A percentile compares a stretch with the other conserved stretches of the same genome.
Conservation (phyloP, 1,140 invertebrate species). For the Triops cancriformis region DNA sequence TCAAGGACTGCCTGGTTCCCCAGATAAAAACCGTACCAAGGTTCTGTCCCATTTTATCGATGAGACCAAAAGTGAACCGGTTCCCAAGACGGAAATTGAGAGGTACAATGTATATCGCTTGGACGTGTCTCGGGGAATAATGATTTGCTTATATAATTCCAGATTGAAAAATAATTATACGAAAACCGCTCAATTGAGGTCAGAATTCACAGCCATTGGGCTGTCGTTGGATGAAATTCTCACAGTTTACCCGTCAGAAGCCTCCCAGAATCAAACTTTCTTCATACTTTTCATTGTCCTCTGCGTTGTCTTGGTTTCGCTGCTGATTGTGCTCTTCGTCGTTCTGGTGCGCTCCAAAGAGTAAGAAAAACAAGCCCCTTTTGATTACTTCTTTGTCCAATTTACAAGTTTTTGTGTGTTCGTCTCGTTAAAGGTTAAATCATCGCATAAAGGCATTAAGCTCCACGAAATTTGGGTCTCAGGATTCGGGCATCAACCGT, state of each 20-base stretch:
- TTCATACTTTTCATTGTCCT: conserved; percentile 26
- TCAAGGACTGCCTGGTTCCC: not conserved
- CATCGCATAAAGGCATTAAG: conserved; percentile 48
- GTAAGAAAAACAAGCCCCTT: not conserved
- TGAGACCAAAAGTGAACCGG: conserved; percentile 8
- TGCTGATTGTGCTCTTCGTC: not conserved
- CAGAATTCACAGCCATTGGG: conserved; percentile 3
- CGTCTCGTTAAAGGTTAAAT: conserved; percentile 40
- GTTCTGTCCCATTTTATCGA: conserved; percentile 29
- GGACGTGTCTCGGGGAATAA: not conserved
- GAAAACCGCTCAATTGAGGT: not conserved
- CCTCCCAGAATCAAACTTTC: not conserved
- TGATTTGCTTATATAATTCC: not conserved
- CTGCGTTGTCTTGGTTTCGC: conserved; percentile 9
- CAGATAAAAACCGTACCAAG: conserved; percentile 1
- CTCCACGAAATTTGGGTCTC: conserved; percentile 51
- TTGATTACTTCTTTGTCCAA: not conserved
- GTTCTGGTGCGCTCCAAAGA: conserved; percentile 11
- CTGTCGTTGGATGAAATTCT: not conserved
- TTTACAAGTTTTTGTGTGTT: conserved; percentile 16
- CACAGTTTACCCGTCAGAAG: not conserved
- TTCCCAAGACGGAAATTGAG: conserved; percentile 7
- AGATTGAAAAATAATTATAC: conserved; percentile 15
- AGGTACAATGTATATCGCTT: not conserved
- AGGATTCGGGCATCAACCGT: conserved; percentile 49